A percentile compares a stretch with the other conserved stretches of the same genome.
Evolutionary conservation across 2,888 invertebrate genomes (phyloP).

Genomic region (Trichopria drosophilae): DNA sequence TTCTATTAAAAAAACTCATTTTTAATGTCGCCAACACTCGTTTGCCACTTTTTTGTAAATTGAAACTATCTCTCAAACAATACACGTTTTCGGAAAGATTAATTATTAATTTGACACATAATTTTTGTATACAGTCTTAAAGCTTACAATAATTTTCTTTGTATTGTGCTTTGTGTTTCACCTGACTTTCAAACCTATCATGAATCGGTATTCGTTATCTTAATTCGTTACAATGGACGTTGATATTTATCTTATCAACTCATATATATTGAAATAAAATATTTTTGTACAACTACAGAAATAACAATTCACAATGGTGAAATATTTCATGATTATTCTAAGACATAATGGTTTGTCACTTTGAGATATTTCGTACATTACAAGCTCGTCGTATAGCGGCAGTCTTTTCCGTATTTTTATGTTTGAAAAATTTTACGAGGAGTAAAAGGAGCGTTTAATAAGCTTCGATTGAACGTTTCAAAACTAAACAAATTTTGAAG

Average conservation of each 20-base stretch:
- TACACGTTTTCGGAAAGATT: too few relatives aligned
- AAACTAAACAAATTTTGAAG: neutral
- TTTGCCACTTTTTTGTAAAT: constrained; percentile 13
- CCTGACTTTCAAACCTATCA: constrained; percentile 17
- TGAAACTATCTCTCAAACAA: too few relatives aligned
- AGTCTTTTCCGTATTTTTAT: too few relatives aligned
- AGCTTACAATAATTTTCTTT: constrained; percentile 41
- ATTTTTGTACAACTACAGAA: too few relatives aligned
- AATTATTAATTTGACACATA: constrained; percentile 54
- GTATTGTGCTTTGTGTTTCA: constrained; percentile 21
- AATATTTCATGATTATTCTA: too few relatives aligned
- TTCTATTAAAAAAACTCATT: neutral
- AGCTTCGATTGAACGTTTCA: neutral
- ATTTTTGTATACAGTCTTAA: constrained; percentile 52
- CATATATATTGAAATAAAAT: too few relatives aligned
- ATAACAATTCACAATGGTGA: too few relatives aligned
- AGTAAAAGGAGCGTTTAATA: too few relatives aligned
- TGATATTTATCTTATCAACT: too few relatives aligned
- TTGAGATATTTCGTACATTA: constrained; percentile 2
- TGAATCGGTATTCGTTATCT: constrained; percentile 2
- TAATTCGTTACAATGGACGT: constrained; percentile 23
- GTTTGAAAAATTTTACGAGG: too few relatives aligned
- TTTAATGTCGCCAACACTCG: neutral
- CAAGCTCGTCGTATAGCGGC: too few relatives aligned
- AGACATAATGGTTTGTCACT: too few relatives aligned